phyloP scores from a whole-genome alignment of 2,888 invertebrate species.

The Galerucella pusilla region DNA sequence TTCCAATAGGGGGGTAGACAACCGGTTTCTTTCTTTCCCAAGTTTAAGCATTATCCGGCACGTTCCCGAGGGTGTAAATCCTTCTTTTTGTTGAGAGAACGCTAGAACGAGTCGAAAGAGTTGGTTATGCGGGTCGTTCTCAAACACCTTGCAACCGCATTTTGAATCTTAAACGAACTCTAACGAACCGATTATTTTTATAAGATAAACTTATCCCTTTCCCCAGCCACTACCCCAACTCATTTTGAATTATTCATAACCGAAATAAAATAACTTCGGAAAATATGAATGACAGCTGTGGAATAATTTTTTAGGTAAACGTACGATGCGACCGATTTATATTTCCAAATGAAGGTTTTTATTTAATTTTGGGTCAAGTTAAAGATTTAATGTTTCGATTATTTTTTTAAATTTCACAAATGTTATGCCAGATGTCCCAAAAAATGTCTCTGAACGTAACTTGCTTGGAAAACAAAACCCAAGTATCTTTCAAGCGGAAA shows the following conservation, averaged over 20 bases:
- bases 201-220: constrained; percentile 53
- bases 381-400: background rate
- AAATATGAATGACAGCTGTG: constrained; percentile 24
- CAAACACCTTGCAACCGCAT: constrained; percentile 56
- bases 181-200: constrained; percentile 61
- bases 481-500: too few species aligned
- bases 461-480: too few species aligned
- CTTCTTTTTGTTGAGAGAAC: constrained; percentile 54
- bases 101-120: constrained; percentile 22
- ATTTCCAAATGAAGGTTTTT: background rate
- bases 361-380: background rate
- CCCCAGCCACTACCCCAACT: constrained; percentile 33
- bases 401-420: too few species aligned
- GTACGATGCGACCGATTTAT: background rate
- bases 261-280: constrained; percentile 39
- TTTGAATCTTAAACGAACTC: constrained; percentile 58
- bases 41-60: constrained; percentile 56
- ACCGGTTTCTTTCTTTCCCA: constrained; percentile 57
- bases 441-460: too few species aligned
- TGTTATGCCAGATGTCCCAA: too few species aligned
- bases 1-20: constrained; percentile 48
- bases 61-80: constrained; percentile 58
- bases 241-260: constrained; percentile 50
- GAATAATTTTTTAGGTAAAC: constrained; percentile 11
- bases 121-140: constrained; percentile 56